Percentiles rank a stretch among this genome's conserved stretches.
phyloP scores from a whole-genome alignment of 2,888 invertebrate genomes.

The Andrena bucephala region DNA sequence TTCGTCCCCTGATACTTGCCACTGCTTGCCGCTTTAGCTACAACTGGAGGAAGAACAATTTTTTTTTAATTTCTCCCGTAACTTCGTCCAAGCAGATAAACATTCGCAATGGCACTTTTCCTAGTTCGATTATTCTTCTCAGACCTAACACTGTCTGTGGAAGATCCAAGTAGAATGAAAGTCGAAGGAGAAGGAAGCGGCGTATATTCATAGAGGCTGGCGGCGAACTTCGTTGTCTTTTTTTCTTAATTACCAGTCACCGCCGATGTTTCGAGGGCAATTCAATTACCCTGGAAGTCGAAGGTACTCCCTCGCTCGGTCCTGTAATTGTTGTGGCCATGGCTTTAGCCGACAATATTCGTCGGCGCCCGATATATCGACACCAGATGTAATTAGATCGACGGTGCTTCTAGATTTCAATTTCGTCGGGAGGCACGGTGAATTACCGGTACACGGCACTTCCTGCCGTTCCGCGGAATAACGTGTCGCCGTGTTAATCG shows the following conservation, averaged over 20 bases:
- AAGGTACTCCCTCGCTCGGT: slow-evolving; percentile 51
- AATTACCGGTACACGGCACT: slow-evolving; percentile 59
- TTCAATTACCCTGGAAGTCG: slow-evolving; percentile 64
- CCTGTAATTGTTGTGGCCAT: slow-evolving; percentile 68
- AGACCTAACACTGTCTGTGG: no score
- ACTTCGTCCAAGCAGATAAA: no score
- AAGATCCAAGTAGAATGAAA: background rate
- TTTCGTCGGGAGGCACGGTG: slow-evolving; percentile 59
- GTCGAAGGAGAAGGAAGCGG: background rate
- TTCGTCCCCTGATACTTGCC: background rate
- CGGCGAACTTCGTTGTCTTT: background rate
- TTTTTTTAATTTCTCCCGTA: background rate
- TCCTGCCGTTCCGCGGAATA: slow-evolving; percentile 47
- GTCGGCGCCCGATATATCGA: slow-evolving; percentile 64
- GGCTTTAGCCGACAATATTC: slow-evolving; percentile 63
- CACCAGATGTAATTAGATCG: slow-evolving; percentile 67
- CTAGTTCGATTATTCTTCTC: no score
- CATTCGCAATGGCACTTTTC: no score
- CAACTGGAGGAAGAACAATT: background rate
- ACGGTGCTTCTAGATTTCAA: slow-evolving; percentile 69
- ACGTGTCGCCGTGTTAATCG: slow-evolving; percentile 60
- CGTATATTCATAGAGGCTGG: no score
- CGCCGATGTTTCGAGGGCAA: slow-evolving; percentile 30
- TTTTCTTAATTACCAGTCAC: slow-evolving; percentile 26
- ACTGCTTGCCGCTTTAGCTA: background rate